phyloP scores from a whole-genome alignment of 2,113 vertebrate genomes.

The Actinemys pallida region DNA sequence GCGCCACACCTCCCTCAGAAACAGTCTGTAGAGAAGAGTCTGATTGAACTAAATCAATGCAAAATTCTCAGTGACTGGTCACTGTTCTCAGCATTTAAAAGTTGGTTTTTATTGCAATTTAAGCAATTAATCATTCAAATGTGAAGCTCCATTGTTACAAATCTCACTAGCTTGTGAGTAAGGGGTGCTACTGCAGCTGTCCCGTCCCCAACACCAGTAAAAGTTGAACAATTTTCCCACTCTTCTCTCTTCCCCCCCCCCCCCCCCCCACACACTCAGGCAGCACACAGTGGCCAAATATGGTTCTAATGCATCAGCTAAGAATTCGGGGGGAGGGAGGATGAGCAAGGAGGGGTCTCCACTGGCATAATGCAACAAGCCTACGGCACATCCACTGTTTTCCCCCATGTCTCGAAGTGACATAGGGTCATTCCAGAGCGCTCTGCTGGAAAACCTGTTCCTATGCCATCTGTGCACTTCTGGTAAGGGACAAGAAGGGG shows the following conservation, averaged over 20 bases:
- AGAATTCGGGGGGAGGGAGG: neutral
- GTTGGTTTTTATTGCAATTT: neutral
- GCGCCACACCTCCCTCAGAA: slow-evolving; percentile 25
- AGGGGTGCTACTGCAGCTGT: neutral
- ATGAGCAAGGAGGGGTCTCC: neutral
- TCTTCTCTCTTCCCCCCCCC: too few relatives aligned
- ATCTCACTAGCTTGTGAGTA: neutral
- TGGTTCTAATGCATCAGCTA: neutral
- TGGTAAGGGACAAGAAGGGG: neutral
- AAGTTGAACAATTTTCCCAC: neutral
- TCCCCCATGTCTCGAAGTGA: neutral
- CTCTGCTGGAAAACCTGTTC: neutral
- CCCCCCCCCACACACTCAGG: too few relatives aligned
- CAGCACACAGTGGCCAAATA: neutral
- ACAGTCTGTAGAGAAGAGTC: neutral
- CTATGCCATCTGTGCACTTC: neutral
- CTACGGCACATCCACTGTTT: neutral
- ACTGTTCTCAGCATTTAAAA: neutral
- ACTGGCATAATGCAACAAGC: neutral
- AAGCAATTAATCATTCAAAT: neutral
- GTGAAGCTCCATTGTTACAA: rapidly evolving
- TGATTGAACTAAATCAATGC: slow-evolving; percentile 2
- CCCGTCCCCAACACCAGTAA: neutral
- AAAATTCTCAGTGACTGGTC: slow-evolving; percentile 4
- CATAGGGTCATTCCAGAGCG: rapidly evolving